Base-by-base conservation (phyloP, 2,797 vertebrate genomes). In the Selene dorsalis region DNA sequence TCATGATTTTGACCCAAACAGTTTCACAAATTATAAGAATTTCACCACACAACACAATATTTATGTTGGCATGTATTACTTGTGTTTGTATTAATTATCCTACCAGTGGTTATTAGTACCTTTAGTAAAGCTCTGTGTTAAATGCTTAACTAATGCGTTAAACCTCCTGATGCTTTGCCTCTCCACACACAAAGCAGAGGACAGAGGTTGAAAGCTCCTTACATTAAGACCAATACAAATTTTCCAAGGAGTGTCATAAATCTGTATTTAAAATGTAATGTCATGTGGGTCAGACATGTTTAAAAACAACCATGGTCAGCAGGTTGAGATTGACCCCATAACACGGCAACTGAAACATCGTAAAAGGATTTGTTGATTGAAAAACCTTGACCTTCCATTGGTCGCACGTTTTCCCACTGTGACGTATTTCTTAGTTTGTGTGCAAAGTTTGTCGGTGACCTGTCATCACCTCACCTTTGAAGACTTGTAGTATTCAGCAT, bases 341-440 rank as follows among this genome's bases (percentile, higher is more conserved):
- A 62, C 38, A 10, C 39, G 14, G n/a, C 16, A n/a, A 57, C 24
- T 41, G 8, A 65, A 69, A 38, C 26, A 53, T 62, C 55, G 14
- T 67, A 24, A 66, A 32, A 70, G 26, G 45, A 35, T 65, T 63
- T 77, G 79, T 79, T 83, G 61, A 75, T 60, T 53, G 17, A 43
- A 43, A 86, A 77, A 73, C 39, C 2, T 39, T 69, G 24, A 61
- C 24, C 38, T 62, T 74, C 18, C n/a, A 22, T 57, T 66, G 73
- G 74, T 74, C 1, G 3, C 50, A 50, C 1, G 3, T 57, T 14
- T 4, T 56, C 9, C n/a, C 12, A 30, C 47, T 0, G 41, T 87
- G 77, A 84, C 43, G 30, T 50, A 22, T 59, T 73, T 77, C 39
- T 65, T 4, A 5, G 61, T 79, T 91, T 85, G 79, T 84, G 81